These are phyloP conservation scores for Leucoptera coffeella DNA, from an alignment of 2,888 invertebrate species.

Conservation along the genomic window DNA sequence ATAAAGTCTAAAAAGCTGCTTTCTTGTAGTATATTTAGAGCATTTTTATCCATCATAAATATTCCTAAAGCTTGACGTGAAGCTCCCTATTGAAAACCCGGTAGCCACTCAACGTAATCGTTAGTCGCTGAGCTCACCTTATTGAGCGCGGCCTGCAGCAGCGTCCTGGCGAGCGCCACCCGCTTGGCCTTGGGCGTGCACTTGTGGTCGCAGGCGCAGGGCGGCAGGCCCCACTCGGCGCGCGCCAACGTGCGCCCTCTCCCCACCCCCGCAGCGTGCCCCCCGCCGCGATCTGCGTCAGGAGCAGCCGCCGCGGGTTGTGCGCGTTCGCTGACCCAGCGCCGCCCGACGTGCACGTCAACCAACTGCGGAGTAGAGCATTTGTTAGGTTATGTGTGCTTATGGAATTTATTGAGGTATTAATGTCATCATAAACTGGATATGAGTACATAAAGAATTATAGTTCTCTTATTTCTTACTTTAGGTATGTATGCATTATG, in stretches of 20 bases:
- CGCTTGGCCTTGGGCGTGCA: constrained; percentile 8
- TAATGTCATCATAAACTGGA: too few species aligned
- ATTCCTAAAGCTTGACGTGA: too few species aligned
- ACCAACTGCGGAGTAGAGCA: constrained; percentile 63
- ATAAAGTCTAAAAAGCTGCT: too few species aligned
- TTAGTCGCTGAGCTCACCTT: constrained; percentile 14
- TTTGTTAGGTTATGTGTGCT: too few species aligned
- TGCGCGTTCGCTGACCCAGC: constrained; percentile 56
- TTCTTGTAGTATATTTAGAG: too few species aligned
- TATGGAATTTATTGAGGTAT: too few species aligned
- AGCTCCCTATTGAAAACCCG: not conserved
- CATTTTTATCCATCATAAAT: too few species aligned
- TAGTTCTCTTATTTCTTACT: too few species aligned
- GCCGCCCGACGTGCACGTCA: constrained; percentile 68
- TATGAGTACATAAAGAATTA: too few species aligned
- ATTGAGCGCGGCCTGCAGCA: constrained; percentile 28
- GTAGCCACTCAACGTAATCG: not conserved
- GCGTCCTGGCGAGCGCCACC: constrained; percentile 11
- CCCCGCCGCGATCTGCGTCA: constrained; percentile 93
- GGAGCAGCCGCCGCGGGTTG: constrained; percentile 78
- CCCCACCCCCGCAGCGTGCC: constrained; percentile 65
- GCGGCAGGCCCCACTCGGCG: constrained; percentile 70
- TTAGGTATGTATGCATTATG: too few species aligned
- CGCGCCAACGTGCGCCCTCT: constrained; percentile 71
- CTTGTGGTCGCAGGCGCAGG: constrained; percentile 56